These are phyloP conservation scores for Boulengeromyrus knoepffleri DNA, from an alignment of 2,113 vertebrate genomes.

Conservation along the genomic window DNA sequence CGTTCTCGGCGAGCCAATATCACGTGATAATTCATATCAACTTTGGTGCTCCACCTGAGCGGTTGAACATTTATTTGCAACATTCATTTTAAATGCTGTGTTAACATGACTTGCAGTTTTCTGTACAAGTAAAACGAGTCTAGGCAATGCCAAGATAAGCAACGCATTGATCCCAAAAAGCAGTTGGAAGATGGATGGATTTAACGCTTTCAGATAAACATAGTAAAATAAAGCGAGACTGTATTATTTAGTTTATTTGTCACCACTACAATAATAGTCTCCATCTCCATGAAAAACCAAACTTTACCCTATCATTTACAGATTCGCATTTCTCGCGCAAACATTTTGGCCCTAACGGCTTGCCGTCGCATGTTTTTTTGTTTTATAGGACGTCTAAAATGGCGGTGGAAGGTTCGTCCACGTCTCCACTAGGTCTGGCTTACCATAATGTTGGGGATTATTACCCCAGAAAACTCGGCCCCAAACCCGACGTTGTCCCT, in stretches of 20 bases:
- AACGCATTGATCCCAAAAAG: neutral
- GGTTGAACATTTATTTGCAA: neutral
- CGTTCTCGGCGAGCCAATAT: neutral
- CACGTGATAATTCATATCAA: neutral
- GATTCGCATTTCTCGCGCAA: neutral
- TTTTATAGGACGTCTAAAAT: constrained; percentile 45
- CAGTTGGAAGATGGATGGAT: neutral
- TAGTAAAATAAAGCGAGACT: neutral
- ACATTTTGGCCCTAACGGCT: neutral
- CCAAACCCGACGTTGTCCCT: constrained; percentile 70
- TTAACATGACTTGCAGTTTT: neutral
- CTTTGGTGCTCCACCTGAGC: neutral
- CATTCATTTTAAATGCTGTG: neutral
- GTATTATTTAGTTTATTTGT: neutral
- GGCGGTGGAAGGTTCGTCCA: constrained; percentile 61
- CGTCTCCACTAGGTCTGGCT: constrained; percentile 51
- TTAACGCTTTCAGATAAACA: neutral
- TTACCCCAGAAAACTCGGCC: constrained; percentile 63
- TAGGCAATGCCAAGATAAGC: neutral
- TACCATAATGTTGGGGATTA: constrained; percentile 57
- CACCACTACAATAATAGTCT: neutral
- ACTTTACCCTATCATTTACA: neutral
- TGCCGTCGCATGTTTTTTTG: neutral
- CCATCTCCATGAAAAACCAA: neutral
- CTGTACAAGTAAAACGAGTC: neutral